Evolutionary conservation across 92 coral and sea anemone genomes (phyloP), one percentile per base, ranked within the genome.

Genomic region (Montipora capitata): DNA sequence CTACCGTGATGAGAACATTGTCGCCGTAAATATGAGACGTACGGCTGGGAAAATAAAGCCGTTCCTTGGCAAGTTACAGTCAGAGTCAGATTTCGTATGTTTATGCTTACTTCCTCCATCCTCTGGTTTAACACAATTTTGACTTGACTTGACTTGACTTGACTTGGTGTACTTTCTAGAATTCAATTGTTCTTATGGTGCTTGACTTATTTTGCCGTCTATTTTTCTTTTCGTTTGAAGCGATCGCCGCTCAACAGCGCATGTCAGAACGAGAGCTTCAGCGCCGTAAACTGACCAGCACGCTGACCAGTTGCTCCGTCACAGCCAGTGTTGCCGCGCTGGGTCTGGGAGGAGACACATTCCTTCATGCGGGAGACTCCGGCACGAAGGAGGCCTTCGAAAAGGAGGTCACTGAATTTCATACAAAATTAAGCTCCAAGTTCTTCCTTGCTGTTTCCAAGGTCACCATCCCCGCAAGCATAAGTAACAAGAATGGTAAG

Each of bases 161-260:
- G 1, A 45, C 52, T 45, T 1, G n/a, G 9, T 8, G 0, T 0
- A 45, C 9, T 8, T 45, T 48, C 52, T 0, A 48, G 6, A 5
- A 48, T 5, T 5, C 7, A 10, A 48, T 10, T 48, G 3, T 2
- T 48, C 7, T 1, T 5, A 48, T 16, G 52, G 4, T n/a, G 17
- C 35, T 68, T n/a, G 40, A 70, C 15, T 14, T 49, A 48, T 16
- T 69, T 48, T 48, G 3, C 5, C 7, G 7, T 48, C 52, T 48
- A 27, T 43, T 40, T 41, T 12, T 72, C 42, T 3, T 42, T 61
- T 72, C 3, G 41, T 48, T 87, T 90, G 51, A 91, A 96, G 99
- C 96, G 51, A 87, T 84, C 35, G 97, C 98, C 68, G 99, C 98
- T 64, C 98, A 96, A 71, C 98, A 97, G 88, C 98, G 95, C 83